These are phyloP conservation scores for Microctonus aethiopoides DNA, from an alignment of 2,888 invertebrate species.

Conservation along the genomic window DNA sequence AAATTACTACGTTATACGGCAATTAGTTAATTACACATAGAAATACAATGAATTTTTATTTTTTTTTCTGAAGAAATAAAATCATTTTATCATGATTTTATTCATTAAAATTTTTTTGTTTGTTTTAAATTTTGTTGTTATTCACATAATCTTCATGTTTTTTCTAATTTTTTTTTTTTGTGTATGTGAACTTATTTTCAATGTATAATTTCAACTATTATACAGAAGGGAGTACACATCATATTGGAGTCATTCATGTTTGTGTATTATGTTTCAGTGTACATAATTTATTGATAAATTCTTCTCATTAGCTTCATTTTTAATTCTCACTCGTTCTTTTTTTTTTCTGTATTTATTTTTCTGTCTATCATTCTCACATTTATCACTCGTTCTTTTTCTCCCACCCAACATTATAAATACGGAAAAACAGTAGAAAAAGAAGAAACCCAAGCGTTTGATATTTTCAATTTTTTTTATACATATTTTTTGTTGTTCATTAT, in stretches of 20 bases:
- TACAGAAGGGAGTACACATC: neutral
- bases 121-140: neutral
- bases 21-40: constrained; percentile 64
- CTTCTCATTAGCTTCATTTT: neutral
- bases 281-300: neutral
- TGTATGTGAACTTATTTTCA: neutral
- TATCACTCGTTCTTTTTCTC: neutral
- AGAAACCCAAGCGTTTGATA: neutral
- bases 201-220: neutral
- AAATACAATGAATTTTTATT: constrained; percentile 53
- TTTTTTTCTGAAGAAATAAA: neutral
- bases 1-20: constrained; percentile 59
- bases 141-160: neutral
- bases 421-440: neutral
- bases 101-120: neutral
- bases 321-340: neutral
- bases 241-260: neutral
- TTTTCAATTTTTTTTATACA: neutral
- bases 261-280: neutral
- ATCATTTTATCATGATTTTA: neutral
- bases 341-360: neutral
- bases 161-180: neutral
- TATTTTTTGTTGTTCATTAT: neutral
- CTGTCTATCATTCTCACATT: neutral
- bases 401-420: neutral